Evolutionary conservation across 2,113 vertebrate genomes (phyloP), one percentile per base, ranked within the genome.

Genomic region (Lethenteron reissneri): DNA sequence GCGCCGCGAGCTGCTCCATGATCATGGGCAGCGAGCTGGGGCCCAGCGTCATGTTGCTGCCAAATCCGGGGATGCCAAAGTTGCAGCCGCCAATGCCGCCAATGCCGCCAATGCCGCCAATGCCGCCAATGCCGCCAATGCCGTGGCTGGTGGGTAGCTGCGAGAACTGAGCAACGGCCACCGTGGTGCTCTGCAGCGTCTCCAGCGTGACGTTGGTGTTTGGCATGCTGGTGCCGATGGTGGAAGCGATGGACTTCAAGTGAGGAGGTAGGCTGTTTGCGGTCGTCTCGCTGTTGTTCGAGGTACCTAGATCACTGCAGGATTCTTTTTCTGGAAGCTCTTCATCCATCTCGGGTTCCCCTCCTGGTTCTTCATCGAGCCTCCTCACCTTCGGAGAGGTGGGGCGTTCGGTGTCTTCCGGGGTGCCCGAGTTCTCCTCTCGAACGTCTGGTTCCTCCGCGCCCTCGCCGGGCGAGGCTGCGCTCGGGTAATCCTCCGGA

Each of bases 141-240:
- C 25, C 10, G n/a, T 68, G 8, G n/a, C 25, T 68, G n/a, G 25
- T 10, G 9, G 64, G 64, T 0, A 78, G 85, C 81, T 99, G 94
- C 0, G 94, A 96, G 80, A 99, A 99, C 79, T 99, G 94, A 0
- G 92, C 94, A 1, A 99, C 94, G 0, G 92, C 94, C 78, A 99
- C 94, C 75, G 90, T 88, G 8, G 94, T 99, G 79, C 94, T 87
- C 74, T 97, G 87, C 77, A 97, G 83, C 11, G 94, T 91, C 85
- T 99, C 94, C 78, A 97, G 80, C 0, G 94, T 99, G 76, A 99
- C 94, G 10, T 97, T 99, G 80, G 94, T 97, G 85, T 84, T 95
- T 76, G 94, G 92, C 87, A 95, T 90, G 78, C 78, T 76, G 74
- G 94, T 95, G 77, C 77, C 81, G 14, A 83, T 80, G 75, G 80